Base-by-base conservation (phyloP, 2,113 vertebrate genomes). In the Muntiacus reevesi region DNA sequence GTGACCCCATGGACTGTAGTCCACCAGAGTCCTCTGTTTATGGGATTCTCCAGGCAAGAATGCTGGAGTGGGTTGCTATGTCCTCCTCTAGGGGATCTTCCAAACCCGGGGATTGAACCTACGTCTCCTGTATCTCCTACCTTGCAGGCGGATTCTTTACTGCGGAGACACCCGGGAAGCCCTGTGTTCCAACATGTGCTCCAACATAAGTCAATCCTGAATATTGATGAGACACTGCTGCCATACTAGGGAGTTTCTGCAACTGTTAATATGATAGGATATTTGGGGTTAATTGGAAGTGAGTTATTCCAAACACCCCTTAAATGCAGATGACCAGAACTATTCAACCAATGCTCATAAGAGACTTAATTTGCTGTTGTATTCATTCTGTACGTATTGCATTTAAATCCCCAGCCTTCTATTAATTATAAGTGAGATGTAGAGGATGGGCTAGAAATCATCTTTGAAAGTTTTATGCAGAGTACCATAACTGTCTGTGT, bases 351-450 rank as follows among this genome's bases (percentile, higher is more conserved):
- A 90, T 82, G 57, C 87, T 92, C 55, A 17, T 28, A 45, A 74
- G 60, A 95, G 81, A 92, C 79, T 62, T 97, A 76, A 55, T 54
- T 59, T 95, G 93, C 15, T 88, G 27, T 95, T 97, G 94, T 95
- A 91, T 62, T 95, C 55, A 89, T 87, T 96, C 52, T 91, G 47
- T 94, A 87, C 52, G 62, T 91, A 92, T 95, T 96, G 67, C 21
- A 60, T 40, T 95, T 94, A 93, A 64, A 93, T 87, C 54, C 76
- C 27, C 5, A 78, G 40, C n/a, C 59, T 89, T 85, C 57, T 86
- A 33, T 89, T 89, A 96, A 95, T 92, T 96, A 76, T 71, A 97
- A 88, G 71, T 78, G 67, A 95, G 81, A 74, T 47, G 30, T 62
- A 47, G 25, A 81, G 36, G 21, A 21, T 74, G 36, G 54, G 40